Conservation (phyloP, 2,797 vertebrate genomes). For the Tapirus indicus region DNA sequence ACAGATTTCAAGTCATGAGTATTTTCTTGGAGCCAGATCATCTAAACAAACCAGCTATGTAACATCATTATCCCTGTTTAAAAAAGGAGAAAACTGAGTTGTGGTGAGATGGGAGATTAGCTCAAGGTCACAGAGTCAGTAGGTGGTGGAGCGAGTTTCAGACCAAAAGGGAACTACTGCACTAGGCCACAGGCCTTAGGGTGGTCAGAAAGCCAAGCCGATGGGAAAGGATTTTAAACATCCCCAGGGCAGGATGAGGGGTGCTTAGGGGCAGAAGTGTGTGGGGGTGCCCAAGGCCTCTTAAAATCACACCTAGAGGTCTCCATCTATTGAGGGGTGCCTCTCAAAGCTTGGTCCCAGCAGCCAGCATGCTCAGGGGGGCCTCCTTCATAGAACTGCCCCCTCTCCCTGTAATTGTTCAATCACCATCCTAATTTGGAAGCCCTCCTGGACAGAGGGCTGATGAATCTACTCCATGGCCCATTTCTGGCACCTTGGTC, state of each 20-base stretch:
- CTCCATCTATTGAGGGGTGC: neutral
- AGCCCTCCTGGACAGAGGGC: conserved; percentile 60
- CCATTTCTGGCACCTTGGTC: conserved; percentile 74
- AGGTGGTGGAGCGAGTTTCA: neutral
- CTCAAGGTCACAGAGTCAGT: neutral
- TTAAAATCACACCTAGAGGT: neutral
- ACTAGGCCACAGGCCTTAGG: neutral
- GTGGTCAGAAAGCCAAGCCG: neutral
- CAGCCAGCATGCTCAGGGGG: neutral
- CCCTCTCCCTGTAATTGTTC: neutral
- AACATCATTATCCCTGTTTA: neutral
- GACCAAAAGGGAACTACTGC: neutral
- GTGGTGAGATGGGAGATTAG: neutral
- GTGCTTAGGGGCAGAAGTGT: neutral
- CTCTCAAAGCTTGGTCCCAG: neutral
- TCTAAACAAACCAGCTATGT: neutral
- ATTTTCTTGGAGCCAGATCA: neutral
- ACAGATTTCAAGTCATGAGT: neutral
- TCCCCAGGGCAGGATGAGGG: neutral
- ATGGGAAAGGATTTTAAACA: conserved; percentile 31
- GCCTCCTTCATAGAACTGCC: neutral
- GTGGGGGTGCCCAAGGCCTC: neutral
- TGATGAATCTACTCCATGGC: conserved; percentile 72
- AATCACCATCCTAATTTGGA: neutral
- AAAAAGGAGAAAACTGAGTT: neutral